These are phyloP conservation scores for Dendrophyllia cribrosa DNA, from an alignment of 64 coral and sea anemone genomes.

Conservation along the genomic window DNA sequence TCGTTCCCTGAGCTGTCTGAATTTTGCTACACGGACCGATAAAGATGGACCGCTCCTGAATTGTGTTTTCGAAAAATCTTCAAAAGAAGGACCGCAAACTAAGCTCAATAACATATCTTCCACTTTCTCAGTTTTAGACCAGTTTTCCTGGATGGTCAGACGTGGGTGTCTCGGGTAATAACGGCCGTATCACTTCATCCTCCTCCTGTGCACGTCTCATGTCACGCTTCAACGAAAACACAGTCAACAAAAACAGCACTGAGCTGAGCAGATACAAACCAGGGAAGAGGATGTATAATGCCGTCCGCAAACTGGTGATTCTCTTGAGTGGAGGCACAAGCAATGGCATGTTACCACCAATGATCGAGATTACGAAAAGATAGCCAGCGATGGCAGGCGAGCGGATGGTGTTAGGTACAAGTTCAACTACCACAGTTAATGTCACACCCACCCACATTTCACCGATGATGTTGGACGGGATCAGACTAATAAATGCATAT, in stretches of 20 bases:
- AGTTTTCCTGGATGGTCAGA: not conserved
- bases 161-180: slow-evolving; percentile 61
- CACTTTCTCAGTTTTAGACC: not conserved
- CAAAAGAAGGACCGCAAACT: too few relatives aligned
- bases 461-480: slow-evolving; percentile 91
- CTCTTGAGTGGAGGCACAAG: slow-evolving; percentile 86
- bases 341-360: slow-evolving; percentile 93
- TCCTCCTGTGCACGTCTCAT: slow-evolving; percentile 32
- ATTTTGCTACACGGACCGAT: too few relatives aligned
- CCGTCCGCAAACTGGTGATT: slow-evolving; percentile 73
- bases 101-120: not conserved
- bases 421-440: slow-evolving; percentile 93
- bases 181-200: slow-evolving; percentile 49
- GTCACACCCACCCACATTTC: slow-evolving; percentile 99
- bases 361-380: slow-evolving; percentile 94
- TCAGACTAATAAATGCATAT: slow-evolving; percentile 90
- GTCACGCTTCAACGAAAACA: slow-evolving; percentile 93
- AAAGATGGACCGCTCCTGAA: too few relatives aligned
- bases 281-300: slow-evolving; percentile 89
- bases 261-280: slow-evolving; percentile 91
- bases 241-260: slow-evolving; percentile 88
- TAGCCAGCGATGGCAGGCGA: slow-evolving; percentile 87
- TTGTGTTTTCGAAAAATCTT: too few relatives aligned
- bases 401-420: slow-evolving; percentile 87
- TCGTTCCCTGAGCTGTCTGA: too few relatives aligned